Evolutionary conservation across 2,888 invertebrate species (phyloP), one percentile per base, ranked within the genome.

Genomic region (Tetheella fluctuosa): DNA sequence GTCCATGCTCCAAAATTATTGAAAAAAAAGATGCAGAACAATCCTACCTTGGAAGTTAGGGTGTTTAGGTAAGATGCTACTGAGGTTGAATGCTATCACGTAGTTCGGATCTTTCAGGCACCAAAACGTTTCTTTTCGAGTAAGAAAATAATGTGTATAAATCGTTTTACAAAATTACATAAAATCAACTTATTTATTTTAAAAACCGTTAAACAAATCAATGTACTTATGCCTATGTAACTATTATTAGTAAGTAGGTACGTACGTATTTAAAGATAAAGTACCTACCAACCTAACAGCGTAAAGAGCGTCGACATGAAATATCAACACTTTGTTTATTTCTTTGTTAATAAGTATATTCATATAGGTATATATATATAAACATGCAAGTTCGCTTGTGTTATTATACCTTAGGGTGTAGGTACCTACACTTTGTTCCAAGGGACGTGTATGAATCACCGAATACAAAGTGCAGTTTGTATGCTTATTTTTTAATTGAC

Each of bases 321-420:
- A 70, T 59, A 76, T 69, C 4, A 34, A 62, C 58, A 58, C 64
- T 58, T 58, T 61, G 66, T 69, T 63, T 63, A 69, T 78, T 79
- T 80, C 80, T 80, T 83, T 77, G 74, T 74, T 68, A 23, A 28
- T 48, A 48, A 10, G n/a, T 20, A 57, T 30, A 58, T 23, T 59
- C 54, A 34, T 34, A 34, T 4, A n/a, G n/a, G n/a, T n/a, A 34
- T 2, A 34, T 34, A 13, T 25, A 6, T 25, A 62, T 57, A 58
- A 64, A 64, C 62, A 69, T 59, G 67, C 65, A 62, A 8, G 42
- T 17, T 42, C 68, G 64, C 15, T 62, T 70, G 68, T 65, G 70
- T 63, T 69, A 62, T 70, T 67, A 61, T 71, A 76, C 74, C 74
- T 71, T 64, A 64, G 60, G 2, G 20, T 20, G 57, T n/a, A n/a